Conservation (phyloP, 2,113 vertebrate genomes). For the Pedionomus torquatus region DNA sequence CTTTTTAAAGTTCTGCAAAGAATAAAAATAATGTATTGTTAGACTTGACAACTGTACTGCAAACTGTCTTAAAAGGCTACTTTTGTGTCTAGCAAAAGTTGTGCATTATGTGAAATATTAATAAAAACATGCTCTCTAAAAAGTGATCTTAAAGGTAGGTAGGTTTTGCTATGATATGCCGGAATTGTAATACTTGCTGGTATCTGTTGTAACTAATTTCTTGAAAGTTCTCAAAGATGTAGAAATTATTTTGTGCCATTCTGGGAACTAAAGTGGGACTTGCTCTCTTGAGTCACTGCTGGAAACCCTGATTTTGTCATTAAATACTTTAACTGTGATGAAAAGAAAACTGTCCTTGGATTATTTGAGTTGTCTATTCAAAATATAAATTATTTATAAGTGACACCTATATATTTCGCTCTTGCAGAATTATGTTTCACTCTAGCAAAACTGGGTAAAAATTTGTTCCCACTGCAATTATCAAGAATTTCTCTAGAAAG, state of each 20-base stretch:
- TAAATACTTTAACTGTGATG: slow-evolving; percentile 77
- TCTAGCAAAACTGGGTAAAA: not conserved
- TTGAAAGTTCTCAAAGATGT: slow-evolving; percentile 66
- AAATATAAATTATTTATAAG: not conserved
- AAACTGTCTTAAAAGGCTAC: slow-evolving; percentile 71
- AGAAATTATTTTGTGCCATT: slow-evolving; percentile 67
- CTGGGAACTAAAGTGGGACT: slow-evolving; percentile 16
- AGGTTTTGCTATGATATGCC: slow-evolving; percentile 62
- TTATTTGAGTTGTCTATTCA: slow-evolving; percentile 40
- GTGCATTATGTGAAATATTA: slow-evolving; percentile 73
- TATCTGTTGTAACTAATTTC: slow-evolving; percentile 65
- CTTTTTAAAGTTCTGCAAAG: slow-evolving; percentile 75
- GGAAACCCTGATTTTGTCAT: slow-evolving; percentile 73
- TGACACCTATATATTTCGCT: not conserved
- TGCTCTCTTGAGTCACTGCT: slow-evolving; percentile 61
- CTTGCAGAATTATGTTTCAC: not conserved
- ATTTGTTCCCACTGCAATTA: not conserved
- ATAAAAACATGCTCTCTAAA: slow-evolving; percentile 54
- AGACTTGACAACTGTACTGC: slow-evolving; percentile 66
- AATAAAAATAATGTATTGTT: slow-evolving; percentile 67
- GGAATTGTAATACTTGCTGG: slow-evolving; percentile 55
- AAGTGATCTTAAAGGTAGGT: slow-evolving; percentile 60
- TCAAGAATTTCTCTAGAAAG: not conserved
- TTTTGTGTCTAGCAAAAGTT: slow-evolving; percentile 75
- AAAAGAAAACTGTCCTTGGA: slow-evolving; percentile 41